Conservation (phyloP, 2,113 vertebrate genomes). For the Rattus norvegicus region GRCr8 NC_086019.1:144843001-144843500, state of each 20-base stretch:
- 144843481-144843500: neutral
- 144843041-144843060: neutral
- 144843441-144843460: neutral
- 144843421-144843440: neutral
- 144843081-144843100: neutral
- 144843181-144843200: neutral
- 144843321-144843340: neutral
- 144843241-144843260: neutral
- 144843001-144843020: neutral
- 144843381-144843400: neutral
- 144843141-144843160: neutral
- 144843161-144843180: neutral
- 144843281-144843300: neutral
- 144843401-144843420: neutral
- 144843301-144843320: neutral
- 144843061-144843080: neutral
- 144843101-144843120: neutral
- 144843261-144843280: slow-evolving; percentile 17
- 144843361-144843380: neutral
- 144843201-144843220: neutral
- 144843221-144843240: neutral
- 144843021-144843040: neutral
- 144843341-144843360: slow-evolving; percentile 13
- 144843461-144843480: neutral
- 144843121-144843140: neutral